Percentiles rank a stretch among this genome's conserved stretches.
phyloP scores from a whole-genome alignment of 2,797 vertebrate species.

The Acanthurus leucopareius region DNA sequence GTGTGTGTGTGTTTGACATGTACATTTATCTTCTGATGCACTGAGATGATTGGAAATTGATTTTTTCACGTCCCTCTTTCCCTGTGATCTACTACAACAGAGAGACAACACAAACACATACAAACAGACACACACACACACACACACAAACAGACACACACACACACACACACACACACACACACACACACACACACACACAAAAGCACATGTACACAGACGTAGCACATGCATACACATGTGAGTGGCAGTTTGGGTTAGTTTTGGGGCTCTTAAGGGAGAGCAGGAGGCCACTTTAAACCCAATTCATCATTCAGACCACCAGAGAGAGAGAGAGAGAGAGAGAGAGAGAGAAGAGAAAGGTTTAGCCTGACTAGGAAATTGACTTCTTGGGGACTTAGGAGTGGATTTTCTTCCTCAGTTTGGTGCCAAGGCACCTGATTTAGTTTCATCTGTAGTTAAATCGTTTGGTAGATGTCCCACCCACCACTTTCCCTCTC shows the following conservation, averaged over 20 bases:
- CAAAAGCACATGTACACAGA: constrained; percentile 2
- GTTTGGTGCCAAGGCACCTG: constrained; percentile 64
- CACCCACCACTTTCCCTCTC: constrained; percentile 34
- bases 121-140: constrained; percentile 13
- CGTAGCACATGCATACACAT: constrained; percentile 13
- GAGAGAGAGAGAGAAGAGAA: constrained; percentile 49
- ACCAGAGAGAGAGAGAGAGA: constrained; percentile 58
- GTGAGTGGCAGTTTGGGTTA: constrained; percentile 65
- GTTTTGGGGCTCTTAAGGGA: constrained; percentile 59
- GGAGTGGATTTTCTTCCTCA: constrained; percentile 70
- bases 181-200: background rate
- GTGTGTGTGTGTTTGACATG: constrained; percentile 22
- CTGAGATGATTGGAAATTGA: constrained; percentile 63
- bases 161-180: background rate
- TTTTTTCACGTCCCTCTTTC: constrained; percentile 47
- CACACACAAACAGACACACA: constrained; percentile 2
- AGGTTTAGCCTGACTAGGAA: constrained; percentile 55
- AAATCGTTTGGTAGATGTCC: constrained; percentile 55
- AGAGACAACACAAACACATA: background rate
- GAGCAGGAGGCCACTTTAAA: constrained; percentile 72
- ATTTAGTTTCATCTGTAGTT: constrained; percentile 70
- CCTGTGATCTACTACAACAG: constrained; percentile 42
- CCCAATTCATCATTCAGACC: constrained; percentile 73
- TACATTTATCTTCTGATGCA: constrained; percentile 42
- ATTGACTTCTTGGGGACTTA: constrained; percentile 71